Conservation (phyloP, 2,113 vertebrate species). For the Rhabdomys dilectus region DNA sequence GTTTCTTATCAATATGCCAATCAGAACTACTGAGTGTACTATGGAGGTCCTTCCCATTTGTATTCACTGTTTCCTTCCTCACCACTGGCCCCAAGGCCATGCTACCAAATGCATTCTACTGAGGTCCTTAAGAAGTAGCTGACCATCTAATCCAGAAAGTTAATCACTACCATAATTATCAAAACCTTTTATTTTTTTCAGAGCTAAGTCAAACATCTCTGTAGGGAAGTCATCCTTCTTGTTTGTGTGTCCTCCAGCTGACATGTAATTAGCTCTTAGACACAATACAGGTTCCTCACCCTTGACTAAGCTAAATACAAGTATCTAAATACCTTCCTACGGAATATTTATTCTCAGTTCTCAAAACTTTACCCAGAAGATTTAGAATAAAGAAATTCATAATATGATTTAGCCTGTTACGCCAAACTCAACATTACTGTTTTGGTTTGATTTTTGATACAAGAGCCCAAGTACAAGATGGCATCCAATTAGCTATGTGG, state of each 20-base stretch:
- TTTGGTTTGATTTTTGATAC: background rate
- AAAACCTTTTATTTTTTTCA: slow-evolving; percentile 66
- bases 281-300: background rate
- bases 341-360: background rate
- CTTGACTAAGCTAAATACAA: background rate
- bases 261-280: slow-evolving; percentile 52
- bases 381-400: slow-evolving; percentile 28
- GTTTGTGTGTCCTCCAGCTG: slow-evolving; percentile 65
- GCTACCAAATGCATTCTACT: slow-evolving; percentile 51
- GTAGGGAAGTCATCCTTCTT: background rate
- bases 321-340: background rate
- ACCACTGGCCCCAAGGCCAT: slow-evolving; percentile 70
- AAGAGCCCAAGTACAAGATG: background rate
- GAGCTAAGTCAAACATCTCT: slow-evolving; percentile 72
- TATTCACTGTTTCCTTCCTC: slow-evolving; percentile 66
- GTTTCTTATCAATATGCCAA: slow-evolving; percentile 66
- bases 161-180: slow-evolving; percentile 82
- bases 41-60: slow-evolving; percentile 72
- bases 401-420: background rate
- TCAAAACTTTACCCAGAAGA: background rate
- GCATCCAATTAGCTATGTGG: background rate
- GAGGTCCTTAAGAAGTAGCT: slow-evolving; percentile 39
- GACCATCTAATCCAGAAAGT: slow-evolving; percentile 66
- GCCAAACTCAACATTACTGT: background rate
- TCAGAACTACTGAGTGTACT: slow-evolving; percentile 62